Percentiles rank a stretch among this genome's conserved stretches.
Conservation (phyloP, 2,888 invertebrate species). For the Sarcophaga rosellei region DNA sequence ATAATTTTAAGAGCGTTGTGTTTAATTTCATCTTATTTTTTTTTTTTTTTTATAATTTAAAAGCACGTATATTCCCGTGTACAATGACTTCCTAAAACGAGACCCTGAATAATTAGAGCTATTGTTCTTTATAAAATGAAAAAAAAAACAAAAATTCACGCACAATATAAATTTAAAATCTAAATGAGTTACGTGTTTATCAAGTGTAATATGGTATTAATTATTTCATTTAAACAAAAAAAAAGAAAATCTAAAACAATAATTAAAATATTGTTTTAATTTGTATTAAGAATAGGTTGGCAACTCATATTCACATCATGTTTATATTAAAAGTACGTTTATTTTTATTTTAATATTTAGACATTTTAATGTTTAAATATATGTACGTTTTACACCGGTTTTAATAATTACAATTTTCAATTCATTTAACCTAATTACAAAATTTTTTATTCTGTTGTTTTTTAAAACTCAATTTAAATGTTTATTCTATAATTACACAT, state of each 20-base stretch:
- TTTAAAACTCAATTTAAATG: not conserved
- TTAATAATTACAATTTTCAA: not conserved
- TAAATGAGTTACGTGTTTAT: constrained; percentile 20
- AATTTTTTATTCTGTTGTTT: not conserved
- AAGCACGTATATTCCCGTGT: constrained; percentile 43
- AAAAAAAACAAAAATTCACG: too few relatives aligned
- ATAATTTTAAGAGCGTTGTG: too few relatives aligned
- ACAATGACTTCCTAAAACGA: constrained; percentile 57
- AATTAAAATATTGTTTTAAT: not conserved
- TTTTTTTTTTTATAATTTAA: constrained; percentile 39
- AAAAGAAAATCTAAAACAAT: not conserved
- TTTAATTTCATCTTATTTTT: not conserved
- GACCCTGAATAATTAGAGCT: constrained; percentile 55
- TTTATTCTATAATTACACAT: too few relatives aligned
- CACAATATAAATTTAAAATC: constrained; percentile 1
- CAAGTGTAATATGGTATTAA: not conserved
- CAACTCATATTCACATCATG: not conserved
- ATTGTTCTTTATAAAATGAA: constrained; percentile 36
- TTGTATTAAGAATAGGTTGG: not conserved
- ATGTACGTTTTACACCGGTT: not conserved
- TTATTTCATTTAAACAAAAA: not conserved
- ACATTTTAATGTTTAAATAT: constrained; percentile 9
- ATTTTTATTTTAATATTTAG: too few relatives aligned
- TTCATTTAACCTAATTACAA: not conserved
- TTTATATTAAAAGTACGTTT: constrained; percentile 19